A percentile compares a stretch with the other conserved stretches of the same genome.
These are phyloP conservation scores for Amphiprion ocellaris DNA, from an alignment of 2,113 vertebrate genomes.

Conservation along the genomic window DNA sequence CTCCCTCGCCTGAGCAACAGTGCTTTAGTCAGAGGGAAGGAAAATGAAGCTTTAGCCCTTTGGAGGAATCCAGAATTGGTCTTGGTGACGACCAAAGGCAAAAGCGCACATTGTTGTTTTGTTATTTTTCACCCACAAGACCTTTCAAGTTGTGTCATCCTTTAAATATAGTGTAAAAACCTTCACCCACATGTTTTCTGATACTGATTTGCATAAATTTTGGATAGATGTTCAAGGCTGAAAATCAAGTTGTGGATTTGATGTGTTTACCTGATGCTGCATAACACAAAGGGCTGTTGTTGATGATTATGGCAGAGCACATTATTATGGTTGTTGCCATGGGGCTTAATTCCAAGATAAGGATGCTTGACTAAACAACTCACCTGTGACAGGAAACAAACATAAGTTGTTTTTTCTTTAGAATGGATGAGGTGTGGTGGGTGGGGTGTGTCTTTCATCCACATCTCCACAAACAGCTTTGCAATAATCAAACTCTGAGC, in stretches of 20 bases:
- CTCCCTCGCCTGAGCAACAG: slow-evolving; percentile 17
- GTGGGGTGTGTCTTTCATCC: slow-evolving; percentile 4
- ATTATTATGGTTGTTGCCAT: slow-evolving; percentile 45
- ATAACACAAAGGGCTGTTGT: slow-evolving; percentile 14
- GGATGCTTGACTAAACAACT: slow-evolving; percentile 66
- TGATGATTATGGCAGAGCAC: slow-evolving; percentile 25
- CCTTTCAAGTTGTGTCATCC: slow-evolving; percentile 16
- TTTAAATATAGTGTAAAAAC: slow-evolving; percentile 37
- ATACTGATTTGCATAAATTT: slow-evolving; percentile 34
- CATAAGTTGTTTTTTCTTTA: neutral
- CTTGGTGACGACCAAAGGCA: neutral
- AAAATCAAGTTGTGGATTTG: slow-evolving; percentile 47
- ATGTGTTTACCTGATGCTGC: slow-evolving; percentile 49
- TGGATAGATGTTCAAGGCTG: slow-evolving; percentile 7
- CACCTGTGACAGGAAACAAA: slow-evolving; percentile 53
- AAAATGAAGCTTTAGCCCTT: slow-evolving; percentile 11
- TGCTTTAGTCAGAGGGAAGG: neutral
- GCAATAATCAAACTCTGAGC: slow-evolving; percentile 24
- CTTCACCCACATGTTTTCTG: slow-evolving; percentile 40
- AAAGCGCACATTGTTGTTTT: neutral
- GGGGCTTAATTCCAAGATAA: slow-evolving; percentile 61
- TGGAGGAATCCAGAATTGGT: neutral
- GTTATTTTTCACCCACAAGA: slow-evolving; percentile 8
- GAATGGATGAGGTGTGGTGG: neutral
- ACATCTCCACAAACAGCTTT: slow-evolving; percentile 19